A percentile compares a stretch with the other conserved stretches of the same genome.
Evolutionary conservation across 2,888 invertebrate genomes (phyloP).

Genomic region (Sinotaia quadrata): DNA sequence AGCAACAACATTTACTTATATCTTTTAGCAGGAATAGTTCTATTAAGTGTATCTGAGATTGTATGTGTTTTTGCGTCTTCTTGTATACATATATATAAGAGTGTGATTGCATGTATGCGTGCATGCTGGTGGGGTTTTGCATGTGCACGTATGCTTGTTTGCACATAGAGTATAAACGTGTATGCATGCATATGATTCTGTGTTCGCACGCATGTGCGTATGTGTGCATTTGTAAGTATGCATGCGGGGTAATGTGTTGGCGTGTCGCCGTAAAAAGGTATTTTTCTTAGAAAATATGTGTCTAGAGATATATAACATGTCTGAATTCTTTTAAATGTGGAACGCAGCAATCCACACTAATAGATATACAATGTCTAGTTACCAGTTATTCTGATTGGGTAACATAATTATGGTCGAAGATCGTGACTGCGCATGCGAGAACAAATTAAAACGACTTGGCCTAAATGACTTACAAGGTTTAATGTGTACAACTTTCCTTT

Average conservation of each 20-base stretch:
- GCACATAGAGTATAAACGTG: neutral
- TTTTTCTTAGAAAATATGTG: neutral
- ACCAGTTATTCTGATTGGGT: no score
- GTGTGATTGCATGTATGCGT: no score
- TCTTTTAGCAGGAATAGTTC: no score
- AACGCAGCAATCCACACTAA: no score
- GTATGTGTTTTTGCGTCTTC: slow-evolving; percentile 1
- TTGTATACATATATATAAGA: neutral
- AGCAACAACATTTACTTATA: no score
- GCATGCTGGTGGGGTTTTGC: neutral
- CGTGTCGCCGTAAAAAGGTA: neutral
- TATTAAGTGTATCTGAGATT: neutral
- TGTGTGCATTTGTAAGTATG: slow-evolving; percentile 1
- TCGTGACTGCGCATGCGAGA: no score
- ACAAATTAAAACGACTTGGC: no score
- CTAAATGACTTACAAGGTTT: no score
- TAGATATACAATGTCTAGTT: no score
- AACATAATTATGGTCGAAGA: no score
- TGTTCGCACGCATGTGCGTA: neutral
- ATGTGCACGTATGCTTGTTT: neutral
- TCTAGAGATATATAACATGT: neutral
- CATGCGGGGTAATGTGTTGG: neutral
- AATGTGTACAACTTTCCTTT: no score
- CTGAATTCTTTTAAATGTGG: no score
- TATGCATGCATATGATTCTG: neutral